Conservation (phyloP, 2,113 vertebrate species). For the Neolamprologus devosi region DNA sequence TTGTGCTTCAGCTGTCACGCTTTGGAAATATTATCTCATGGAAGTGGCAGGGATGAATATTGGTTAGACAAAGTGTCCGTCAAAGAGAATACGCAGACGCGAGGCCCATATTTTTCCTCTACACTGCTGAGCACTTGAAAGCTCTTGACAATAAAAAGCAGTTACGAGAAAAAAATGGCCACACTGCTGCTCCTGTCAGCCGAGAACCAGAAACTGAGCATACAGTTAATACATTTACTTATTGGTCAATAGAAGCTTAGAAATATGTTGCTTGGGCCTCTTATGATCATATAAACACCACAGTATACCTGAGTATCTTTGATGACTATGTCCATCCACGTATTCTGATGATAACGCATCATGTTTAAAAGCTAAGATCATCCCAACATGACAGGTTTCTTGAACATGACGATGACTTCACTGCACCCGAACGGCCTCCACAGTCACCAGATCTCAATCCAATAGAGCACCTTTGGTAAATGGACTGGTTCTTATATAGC, state of each 20-base stretch:
- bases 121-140: neutral
- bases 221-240: neutral
- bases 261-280: neutral
- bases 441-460: neutral
- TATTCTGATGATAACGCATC: neutral
- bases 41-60: neutral
- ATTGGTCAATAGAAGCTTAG: neutral
- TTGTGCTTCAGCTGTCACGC: neutral
- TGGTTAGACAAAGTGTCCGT: neutral
- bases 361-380: neutral
- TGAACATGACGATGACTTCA: neutral
- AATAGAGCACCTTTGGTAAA: neutral
- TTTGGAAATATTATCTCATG: neutral
- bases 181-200: neutral
- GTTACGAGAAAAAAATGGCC: neutral
- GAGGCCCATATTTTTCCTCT: neutral
- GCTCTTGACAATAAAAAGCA: neutral
- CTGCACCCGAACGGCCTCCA: neutral
- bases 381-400: neutral
- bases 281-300: neutral
- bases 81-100: neutral
- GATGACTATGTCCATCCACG: neutral
- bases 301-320: neutral
- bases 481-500: neutral
- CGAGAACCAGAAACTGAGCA: neutral